Base-by-base conservation (phyloP, 2,888 invertebrate species). In the Xiphydria camelus region DNA sequence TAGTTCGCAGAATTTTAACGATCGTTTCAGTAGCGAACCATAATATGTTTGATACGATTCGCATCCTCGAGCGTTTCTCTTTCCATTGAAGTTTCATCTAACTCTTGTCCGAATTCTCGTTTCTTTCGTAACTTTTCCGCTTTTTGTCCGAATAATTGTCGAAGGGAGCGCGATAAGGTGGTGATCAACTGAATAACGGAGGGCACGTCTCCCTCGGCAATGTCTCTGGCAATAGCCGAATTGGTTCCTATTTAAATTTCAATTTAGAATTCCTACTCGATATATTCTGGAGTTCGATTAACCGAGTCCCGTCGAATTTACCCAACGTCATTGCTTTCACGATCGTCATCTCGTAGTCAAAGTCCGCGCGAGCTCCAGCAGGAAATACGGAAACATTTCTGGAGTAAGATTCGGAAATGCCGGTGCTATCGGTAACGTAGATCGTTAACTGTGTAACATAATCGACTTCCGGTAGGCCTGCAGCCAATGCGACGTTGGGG, bases 381-480 rank as follows among this genome's bases (percentile, higher is more conserved):
- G 43, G 43, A 31, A 21, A 43, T 7, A 43, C 43, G 12, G 43
- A 37, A 21, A 43, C 12, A 21, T 43, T 36, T 9, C 22, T 26
- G 18, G 26, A 36, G 36, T 43, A 38, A n/a, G 36, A 43, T 14
- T 36, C 43, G 14, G 37, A 26, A 17, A 36, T 36, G 6, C 37
- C 43, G 12, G 22, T 43, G 19, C 37, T 37, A 31, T 43, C 43
- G 15, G 43, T 36, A 7, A 31, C 43, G 17, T 43, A 43, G 5
- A 37, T 20, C 10, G 25, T 15, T n/a, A 43, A 26, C 12, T 22
- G 25, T 10, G 31, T 37, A 10, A 36, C 19, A 15, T 38, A 43
- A 26, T 43, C 37, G 17, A 36, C 37, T 12, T 43, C 37, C 18
- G 43, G 43, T 9, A 43, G 31, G 15, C 43, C 43, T 17, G 43